These are phyloP conservation scores for Leptinotarsa texana DNA, from an alignment of 1,140 invertebrate species.

Conservation along the genomic window DNA sequence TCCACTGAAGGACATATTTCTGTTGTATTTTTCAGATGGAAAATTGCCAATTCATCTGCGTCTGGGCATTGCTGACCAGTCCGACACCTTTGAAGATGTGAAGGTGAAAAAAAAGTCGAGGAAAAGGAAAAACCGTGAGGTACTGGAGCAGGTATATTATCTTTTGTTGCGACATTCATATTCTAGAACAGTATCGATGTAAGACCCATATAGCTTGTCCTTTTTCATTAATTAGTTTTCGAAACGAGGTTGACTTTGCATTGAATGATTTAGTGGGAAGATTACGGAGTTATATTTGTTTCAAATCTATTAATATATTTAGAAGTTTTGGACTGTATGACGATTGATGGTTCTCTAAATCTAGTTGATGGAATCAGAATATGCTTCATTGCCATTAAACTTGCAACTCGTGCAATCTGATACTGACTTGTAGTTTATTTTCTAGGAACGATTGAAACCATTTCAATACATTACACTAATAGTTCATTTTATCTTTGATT, in stretches of 20 bases:
- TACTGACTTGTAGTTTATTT: no score
- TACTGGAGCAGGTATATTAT: slow-evolving; percentile 53
- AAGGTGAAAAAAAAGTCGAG: slow-evolving; percentile 39
- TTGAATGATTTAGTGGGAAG: background rate
- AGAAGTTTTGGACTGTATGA: no score
- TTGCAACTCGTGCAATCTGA: no score
- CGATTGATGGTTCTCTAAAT: no score
- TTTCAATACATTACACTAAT: no score
- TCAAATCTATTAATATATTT: no score
- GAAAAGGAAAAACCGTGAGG: slow-evolving; percentile 41
- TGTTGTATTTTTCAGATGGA: slow-evolving; percentile 38
- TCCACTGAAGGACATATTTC: background rate
- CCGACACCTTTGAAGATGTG: slow-evolving; percentile 35
- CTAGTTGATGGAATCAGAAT: no score
- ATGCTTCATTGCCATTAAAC: no score
- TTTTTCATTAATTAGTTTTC: slow-evolving; percentile 1
- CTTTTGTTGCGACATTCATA: slow-evolving; percentile 41
- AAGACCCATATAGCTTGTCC: slow-evolving; percentile 18
- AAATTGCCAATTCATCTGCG: slow-evolving; percentile 52
- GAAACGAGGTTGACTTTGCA: background rate
- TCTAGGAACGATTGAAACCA: no score
- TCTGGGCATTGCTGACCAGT: slow-evolving; percentile 40
- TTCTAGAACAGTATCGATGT: slow-evolving; percentile 26
- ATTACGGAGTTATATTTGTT: no score
- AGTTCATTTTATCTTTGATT: no score